Base-by-base conservation (phyloP, 2,797 vertebrate genomes). In the Crenichthys baileyi region DNA sequence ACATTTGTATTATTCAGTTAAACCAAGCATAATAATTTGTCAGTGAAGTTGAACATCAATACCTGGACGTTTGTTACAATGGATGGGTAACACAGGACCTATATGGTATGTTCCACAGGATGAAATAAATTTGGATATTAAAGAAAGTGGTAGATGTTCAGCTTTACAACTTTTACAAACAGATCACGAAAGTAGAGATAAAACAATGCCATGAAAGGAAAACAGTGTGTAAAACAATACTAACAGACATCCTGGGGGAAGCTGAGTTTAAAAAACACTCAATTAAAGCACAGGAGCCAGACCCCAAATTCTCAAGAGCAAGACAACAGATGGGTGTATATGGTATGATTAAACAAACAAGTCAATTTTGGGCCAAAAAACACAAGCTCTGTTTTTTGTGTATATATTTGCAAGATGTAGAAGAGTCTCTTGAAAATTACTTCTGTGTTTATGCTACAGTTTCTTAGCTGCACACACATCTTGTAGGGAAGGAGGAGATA, bases 1-100 rank as follows among this genome's bases (percentile, higher is more conserved):
- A 36, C 75, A 81, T 76, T 77, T 78, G 18, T 73, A 76, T 85
- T 68, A 68, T 86, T 81, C 63, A 73, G 73, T 77, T 74, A 56
- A 77, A 87, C 50, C 15, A 61, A 31, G 9, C 26, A 56, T 73
- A 72, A 56, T 22, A 11, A 80, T 79, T 67, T 76, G 51, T 68
- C 50, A n/a, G 8, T 70, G 46, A 71, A 7, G 16, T 56, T 39
- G 4, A 22, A 16, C 41, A 51, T 11, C 5, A 48, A 73, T 55
- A 50, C 24, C 3, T 26, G 11, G 53, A 61, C 51, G 73, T 77
- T 16, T 80, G 29, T 74, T 31, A 20, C 44, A 13, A 58, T 13
- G 51, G 67, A 44, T 18, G 44, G 5, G 29, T 31, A 29, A 31
- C 2, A 31, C 2, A 15, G 36, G 58, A 24, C 12, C 2, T 51